These are phyloP conservation scores for Tribolium castaneum DNA, from an alignment of 1,140 invertebrate genomes.

Conservation along the genomic window DNA sequence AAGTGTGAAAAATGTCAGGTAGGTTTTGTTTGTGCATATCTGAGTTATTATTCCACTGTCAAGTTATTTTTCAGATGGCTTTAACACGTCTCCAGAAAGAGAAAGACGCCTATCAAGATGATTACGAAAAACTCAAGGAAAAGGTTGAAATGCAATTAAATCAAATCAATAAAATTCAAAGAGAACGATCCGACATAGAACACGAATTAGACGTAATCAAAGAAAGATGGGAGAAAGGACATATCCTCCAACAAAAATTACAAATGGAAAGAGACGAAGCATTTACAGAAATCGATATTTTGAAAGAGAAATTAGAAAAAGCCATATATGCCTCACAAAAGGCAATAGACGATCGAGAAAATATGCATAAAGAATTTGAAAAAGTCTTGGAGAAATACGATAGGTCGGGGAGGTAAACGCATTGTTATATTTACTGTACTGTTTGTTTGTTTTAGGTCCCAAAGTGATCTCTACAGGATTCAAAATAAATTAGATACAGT, in stretches of 20 bases:
- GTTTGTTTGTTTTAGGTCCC: slow-evolving; percentile 70
- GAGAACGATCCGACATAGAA: slow-evolving; percentile 85
- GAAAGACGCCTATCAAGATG: slow-evolving; percentile 82
- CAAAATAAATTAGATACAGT: slow-evolving; percentile 88
- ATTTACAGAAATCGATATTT: slow-evolving; percentile 84
- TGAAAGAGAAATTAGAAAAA: slow-evolving; percentile 92
- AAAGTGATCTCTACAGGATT: slow-evolving; percentile 88
- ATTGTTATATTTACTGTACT: slow-evolving; percentile 11
- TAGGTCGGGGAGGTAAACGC: slow-evolving; percentile 71
- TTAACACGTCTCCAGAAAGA: slow-evolving; percentile 88
- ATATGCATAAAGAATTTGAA: slow-evolving; percentile 89
- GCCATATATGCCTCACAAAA: slow-evolving; percentile 82
- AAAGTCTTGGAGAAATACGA: slow-evolving; percentile 94
- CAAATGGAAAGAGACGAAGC: slow-evolving; percentile 89
- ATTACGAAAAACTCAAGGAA: slow-evolving; percentile 84
- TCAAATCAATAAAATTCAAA: slow-evolving; percentile 83
- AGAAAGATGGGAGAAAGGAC: slow-evolving; percentile 89
- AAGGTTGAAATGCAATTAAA: slow-evolving; percentile 81
- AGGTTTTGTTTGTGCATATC: slow-evolving; percentile 50
- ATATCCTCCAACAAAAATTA: slow-evolving; percentile 84
- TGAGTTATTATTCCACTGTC: background rate
- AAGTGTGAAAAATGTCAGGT: slow-evolving; percentile 92
- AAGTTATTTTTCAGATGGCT: slow-evolving; percentile 66
- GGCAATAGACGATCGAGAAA: slow-evolving; percentile 88
- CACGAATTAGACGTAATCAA: slow-evolving; percentile 88